Evolutionary conservation across 2,113 vertebrate genomes (phyloP), one percentile per base, ranked within the genome.

Genomic region (Globicephala melas): DNA sequence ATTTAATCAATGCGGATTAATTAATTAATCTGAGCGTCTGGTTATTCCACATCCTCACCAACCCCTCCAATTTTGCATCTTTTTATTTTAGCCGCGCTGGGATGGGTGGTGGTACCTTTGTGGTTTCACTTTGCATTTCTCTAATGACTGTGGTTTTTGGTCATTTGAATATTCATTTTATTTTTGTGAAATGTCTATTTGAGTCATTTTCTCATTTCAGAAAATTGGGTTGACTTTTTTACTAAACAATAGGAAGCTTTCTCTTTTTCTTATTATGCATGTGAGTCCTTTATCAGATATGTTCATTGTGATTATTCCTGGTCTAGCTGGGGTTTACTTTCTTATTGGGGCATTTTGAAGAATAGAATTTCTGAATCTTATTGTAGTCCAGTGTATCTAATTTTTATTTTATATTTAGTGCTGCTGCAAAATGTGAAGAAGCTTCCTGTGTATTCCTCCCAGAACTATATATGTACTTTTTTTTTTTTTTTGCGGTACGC

Each of bases 51-150:
- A 12, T 41, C 31, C 50, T 70, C 38, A 17, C 26, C 21, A 0
- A 2, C 7, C 25, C 18, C 12, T n/a, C 33, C 1, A 1, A 8
- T 28, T n/a, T 23, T 23, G 11, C 8, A 21, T 11, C 6, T 70
- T 60, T 44, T 36, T 14, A 21, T 33, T 31, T 26, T 28, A 25
- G 25, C 50, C 20, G 1, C 1, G 0, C 9, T 9, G 1, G 25
- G 36, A 8, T 3, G 7, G 10, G 41, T 38, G 1, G 53, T 7
- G 63, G 5, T 8, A 4, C 14, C 31, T 33, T 28, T 77, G 28
- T 38, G 71, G 38, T 60, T 36, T 63, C 10, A 14, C 13, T 53
- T 70, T 50, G 31, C 62, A 38, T 60, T 31, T 77, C 31, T 68
- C 50, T 53, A 15, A 28, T 86, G 44, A 58, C 79, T 60, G 28